These are phyloP conservation scores for Diadophis punctatus DNA, from an alignment of 2,113 vertebrate genomes.

Conservation along the genomic window DNA sequence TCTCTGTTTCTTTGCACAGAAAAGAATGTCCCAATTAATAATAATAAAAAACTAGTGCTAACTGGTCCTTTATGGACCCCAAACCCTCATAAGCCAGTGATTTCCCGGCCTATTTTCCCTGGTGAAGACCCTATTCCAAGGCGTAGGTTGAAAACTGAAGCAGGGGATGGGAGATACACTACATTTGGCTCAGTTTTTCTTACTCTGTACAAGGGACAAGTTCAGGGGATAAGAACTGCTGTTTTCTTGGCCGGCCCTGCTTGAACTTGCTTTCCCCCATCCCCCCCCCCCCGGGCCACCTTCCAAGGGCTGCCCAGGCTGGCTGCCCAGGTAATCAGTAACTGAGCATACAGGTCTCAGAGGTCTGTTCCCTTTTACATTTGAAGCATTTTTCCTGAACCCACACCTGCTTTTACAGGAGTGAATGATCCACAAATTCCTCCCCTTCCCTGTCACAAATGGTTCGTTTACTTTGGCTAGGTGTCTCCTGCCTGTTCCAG, in stretches of 20 bases:
- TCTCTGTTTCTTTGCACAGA: neutral
- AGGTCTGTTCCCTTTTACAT: neutral
- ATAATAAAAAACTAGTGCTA: neutral
- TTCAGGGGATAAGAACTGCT: neutral
- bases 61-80: neutral
- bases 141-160: neutral
- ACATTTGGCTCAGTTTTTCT: neutral
- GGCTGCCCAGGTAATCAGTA: constrained; percentile 13
- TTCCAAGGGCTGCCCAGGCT: neutral
- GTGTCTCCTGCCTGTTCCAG: neutral
- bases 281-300: too few relatives aligned
- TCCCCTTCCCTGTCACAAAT: neutral
- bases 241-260: neutral
- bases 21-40: neutral
- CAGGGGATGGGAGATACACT: too few relatives aligned
- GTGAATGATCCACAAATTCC: neutral
- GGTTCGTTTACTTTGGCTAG: constrained; percentile 5
- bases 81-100: neutral
- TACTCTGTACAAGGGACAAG: neutral
- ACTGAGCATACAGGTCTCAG: neutral
- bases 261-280: too few relatives aligned
- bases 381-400: neutral
- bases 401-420: neutral
- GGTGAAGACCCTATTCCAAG: neutral
- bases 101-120: neutral